phyloP scores from a whole-genome alignment of 2,797 vertebrate species.

The Caiman crocodilus region DNA sequence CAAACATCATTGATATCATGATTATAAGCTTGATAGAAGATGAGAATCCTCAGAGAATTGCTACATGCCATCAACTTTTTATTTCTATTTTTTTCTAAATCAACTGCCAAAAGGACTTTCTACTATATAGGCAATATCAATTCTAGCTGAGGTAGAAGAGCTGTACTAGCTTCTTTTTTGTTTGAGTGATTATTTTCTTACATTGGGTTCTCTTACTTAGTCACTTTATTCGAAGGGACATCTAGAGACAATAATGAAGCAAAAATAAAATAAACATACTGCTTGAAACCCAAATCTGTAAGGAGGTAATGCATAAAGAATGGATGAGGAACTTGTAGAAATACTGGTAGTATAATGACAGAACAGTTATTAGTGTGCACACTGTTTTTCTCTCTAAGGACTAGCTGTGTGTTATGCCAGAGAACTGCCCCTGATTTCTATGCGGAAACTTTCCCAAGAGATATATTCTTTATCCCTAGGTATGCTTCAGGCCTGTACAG shows the following conservation, averaged over 20 bases:
- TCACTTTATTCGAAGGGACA: background rate
- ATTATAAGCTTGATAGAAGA: conserved; percentile 27
- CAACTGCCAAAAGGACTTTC: conserved; percentile 30
- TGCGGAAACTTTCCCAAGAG: conserved; percentile 18
- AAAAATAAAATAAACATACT: background rate
- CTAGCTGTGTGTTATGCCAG: background rate
- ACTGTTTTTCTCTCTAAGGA: background rate
- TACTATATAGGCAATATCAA: conserved; percentile 20
- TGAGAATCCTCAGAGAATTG: conserved; percentile 36
- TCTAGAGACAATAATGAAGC: background rate
- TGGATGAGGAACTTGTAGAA: background rate
- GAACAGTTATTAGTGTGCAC: background rate
- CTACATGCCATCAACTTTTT: background rate
- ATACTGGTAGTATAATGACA: background rate
- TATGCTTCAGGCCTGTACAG: background rate
- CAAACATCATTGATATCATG: conserved; percentile 6
- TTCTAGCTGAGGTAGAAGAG: background rate
- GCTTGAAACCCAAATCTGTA: background rate
- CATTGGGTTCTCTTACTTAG: background rate
- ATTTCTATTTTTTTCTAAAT: conserved; percentile 47
- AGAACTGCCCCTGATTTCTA: background rate
- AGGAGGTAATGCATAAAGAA: conserved; percentile 10
- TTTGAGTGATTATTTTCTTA: background rate
- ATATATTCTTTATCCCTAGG: background rate
- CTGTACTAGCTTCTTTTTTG: conserved; percentile 7